Conservation (phyloP, 2,113 vertebrate species). For the Charadrius vociferus region DNA sequence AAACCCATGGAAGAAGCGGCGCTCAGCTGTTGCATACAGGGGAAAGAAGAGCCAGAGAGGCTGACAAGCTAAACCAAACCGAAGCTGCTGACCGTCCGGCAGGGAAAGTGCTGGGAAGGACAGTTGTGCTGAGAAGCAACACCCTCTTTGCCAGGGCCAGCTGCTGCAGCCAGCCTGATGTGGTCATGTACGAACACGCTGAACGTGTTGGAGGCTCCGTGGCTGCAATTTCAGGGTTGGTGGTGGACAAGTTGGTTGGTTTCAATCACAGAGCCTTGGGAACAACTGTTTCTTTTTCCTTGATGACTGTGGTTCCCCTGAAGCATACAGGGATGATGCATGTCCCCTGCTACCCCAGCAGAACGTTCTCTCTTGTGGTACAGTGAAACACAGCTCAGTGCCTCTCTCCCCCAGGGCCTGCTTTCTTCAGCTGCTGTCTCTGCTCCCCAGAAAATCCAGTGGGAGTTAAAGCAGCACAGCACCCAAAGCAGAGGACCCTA, state of each 20-base stretch:
- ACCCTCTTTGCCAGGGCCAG: neutral
- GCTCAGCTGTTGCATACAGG: neutral
- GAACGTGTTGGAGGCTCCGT: neutral
- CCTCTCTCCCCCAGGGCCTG: neutral
- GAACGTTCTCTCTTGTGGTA: neutral
- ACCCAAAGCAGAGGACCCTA: neutral
- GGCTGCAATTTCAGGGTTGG: conserved; percentile 17
- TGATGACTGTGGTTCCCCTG: conserved; percentile 11
- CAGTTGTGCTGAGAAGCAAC: neutral
- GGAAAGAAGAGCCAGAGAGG: neutral
- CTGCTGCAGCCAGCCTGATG: neutral
- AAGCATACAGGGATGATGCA: neutral
- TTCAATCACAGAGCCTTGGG: neutral
- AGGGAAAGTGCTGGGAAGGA: neutral
- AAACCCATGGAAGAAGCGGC: neutral
- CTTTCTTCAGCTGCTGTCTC: neutral
- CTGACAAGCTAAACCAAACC: neutral
- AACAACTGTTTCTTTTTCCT: neutral
- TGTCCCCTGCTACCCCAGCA: neutral
- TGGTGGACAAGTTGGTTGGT: conserved; percentile 11
- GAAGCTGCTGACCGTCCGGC: neutral
- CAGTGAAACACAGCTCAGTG: neutral
- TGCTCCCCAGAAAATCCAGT: neutral
- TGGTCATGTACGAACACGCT: neutral
- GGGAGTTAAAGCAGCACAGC: neutral